Percentiles rank a stretch among this genome's conserved stretches.
These are phyloP conservation scores for Macquaria ambigua DNA, from an alignment of 2,113 vertebrate species.

Conservation along the genomic window DNA sequence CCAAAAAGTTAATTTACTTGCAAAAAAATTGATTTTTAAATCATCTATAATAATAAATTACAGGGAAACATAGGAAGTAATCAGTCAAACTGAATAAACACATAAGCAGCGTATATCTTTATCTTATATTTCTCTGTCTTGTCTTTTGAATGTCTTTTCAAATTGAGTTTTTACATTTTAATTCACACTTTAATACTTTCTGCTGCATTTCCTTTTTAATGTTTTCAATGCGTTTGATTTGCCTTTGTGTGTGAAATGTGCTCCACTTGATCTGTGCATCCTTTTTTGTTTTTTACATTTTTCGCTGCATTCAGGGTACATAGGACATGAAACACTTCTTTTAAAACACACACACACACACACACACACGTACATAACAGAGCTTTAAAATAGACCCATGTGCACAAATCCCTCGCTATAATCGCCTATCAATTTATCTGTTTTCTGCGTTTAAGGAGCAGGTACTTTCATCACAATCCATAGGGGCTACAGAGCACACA, in stretches of 20 bases:
- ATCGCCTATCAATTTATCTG: slow-evolving; percentile 61
- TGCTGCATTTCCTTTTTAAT: background rate
- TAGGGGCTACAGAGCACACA: slow-evolving; percentile 29
- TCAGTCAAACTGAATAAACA: background rate
- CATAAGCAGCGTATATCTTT: background rate
- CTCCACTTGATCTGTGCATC: background rate
- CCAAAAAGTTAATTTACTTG: background rate
- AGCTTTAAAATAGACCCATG: slow-evolving; percentile 40
- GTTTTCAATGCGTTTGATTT: background rate
- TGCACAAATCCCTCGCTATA: slow-evolving; percentile 52
- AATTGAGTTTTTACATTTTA: background rate
- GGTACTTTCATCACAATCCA: slow-evolving; percentile 60
- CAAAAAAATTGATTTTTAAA: background rate
- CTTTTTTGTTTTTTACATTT: background rate
- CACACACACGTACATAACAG: background rate
- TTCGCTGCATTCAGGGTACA: background rate
- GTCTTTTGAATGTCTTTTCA: background rate
- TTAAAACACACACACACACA: background rate
- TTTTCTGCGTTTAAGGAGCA: slow-evolving; percentile 68
- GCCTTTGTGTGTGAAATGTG: background rate
- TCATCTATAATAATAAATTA: background rate
- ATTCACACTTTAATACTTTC: background rate
- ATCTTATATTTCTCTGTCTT: background rate
- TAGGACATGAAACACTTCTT: background rate
- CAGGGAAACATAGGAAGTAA: background rate